Evolutionary conservation across 2,797 vertebrate species (phyloP).

Genomic region (Ceyx erithaca): DNA sequence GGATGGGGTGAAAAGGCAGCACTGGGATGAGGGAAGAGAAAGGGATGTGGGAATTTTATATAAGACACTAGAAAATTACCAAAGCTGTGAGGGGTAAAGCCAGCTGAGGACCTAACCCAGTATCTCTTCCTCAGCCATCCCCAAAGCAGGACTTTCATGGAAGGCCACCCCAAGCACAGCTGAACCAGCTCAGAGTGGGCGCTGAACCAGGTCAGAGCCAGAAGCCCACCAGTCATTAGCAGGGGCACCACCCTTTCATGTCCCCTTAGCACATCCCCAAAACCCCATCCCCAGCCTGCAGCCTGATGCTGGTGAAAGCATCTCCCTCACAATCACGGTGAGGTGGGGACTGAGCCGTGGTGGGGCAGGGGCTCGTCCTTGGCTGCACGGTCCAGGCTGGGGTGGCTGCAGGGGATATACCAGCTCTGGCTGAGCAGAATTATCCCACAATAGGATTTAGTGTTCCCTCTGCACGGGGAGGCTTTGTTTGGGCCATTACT

Average conservation of each 20-base stretch:
- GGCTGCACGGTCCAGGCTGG: not conserved
- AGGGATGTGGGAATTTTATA: not conserved
- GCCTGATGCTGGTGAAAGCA: not conserved
- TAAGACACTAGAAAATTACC: not conserved
- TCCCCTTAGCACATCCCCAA: not conserved
- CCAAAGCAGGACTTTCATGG: not conserved
- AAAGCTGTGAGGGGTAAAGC: not conserved
- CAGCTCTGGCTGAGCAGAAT: slow-evolving; percentile 29
- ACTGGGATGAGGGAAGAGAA: not conserved
- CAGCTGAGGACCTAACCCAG: not conserved
- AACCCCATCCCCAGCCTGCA: not conserved
- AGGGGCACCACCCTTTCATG: not conserved
- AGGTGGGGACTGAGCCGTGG: accelerated
- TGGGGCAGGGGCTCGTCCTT: not conserved
- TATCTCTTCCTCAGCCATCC: not conserved
- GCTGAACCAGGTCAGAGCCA: accelerated
- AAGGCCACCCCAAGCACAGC: not conserved
- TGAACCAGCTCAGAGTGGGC: not conserved
- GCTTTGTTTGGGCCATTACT: slow-evolving; percentile 66
- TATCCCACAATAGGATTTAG: slow-evolving; percentile 72
- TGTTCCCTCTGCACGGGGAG: not conserved
- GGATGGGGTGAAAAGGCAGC: not conserved
- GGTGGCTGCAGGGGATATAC: not conserved
- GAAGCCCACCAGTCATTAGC: not conserved
- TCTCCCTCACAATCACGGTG: not conserved